Evolutionary conservation across 2,888 invertebrate genomes (phyloP), one percentile per base, ranked within the genome.

Genomic region (Harpalus rubripes): DNA sequence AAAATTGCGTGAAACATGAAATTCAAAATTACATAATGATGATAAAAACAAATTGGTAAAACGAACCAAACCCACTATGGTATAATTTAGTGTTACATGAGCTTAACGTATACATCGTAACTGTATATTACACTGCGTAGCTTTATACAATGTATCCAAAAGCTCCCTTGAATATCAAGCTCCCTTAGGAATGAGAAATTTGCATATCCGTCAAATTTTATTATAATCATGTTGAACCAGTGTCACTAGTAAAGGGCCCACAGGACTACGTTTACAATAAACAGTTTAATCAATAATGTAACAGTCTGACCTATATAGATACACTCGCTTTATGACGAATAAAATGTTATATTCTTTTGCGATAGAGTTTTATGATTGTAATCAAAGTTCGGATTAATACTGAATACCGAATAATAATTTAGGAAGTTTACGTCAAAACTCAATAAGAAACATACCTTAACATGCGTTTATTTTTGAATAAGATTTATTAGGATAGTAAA

Each of bases 121-220:
- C 22, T n/a, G 7, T 16, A 26, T 10, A 63, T 6, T 12, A 63
- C 26, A 26, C 16, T 22, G 10, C 22, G 12, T 26, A 68, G n/a
- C 32, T 68, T n/a, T 15, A 41, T 12, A 15, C 32, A 68, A 68
- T 10, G 7, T 68, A 68, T 44, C 72, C 41, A 18, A 41, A 74
- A 18, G 72, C 72, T 74, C 18, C 18, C 7, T 22, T 7, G 68
- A 15, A 39, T 16, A 16, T 26, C 6, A n/a, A 26, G 15, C 18
- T 74, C 61, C 80, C 63, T 10, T 5, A 18, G 63, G 80, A 59
- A 63, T 16, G 26, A 32, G 15, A 39, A 80, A 80, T 80, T 80
- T 80, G 59, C 80, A 80, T 80, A 80, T 63, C 63, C 63, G 80
- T 80, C 80, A 80, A 80, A 80, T 80, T 80, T 74, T 74, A 74